Conservation (phyloP, 1,140 invertebrate genomes). For the Eriocheir sinensis region DNA sequence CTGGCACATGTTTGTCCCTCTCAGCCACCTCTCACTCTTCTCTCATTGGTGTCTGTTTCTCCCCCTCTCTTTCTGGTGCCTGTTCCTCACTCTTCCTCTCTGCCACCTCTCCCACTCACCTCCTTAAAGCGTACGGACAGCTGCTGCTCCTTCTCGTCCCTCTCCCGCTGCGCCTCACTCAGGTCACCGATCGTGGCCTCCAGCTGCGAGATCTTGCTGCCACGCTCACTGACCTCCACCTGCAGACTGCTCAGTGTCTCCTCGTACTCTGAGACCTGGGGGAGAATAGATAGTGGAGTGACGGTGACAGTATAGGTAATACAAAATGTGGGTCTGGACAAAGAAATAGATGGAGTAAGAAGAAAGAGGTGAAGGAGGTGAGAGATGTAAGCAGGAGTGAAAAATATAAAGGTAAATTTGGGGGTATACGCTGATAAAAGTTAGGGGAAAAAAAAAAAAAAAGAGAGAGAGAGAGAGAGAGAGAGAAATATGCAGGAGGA, state of each 20-base stretch:
- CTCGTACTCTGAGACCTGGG: slow-evolving; percentile 42
- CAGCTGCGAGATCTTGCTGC: background rate
- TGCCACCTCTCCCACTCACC: background rate
- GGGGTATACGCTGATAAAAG: background rate
- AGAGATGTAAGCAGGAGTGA: background rate
- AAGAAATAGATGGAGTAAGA: background rate
- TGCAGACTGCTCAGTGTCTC: background rate
- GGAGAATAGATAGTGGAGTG: background rate
- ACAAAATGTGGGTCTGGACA: background rate
- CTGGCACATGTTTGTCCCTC: background rate
- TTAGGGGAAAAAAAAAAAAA: background rate
- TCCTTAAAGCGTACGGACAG: background rate
- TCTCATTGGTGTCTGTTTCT: background rate
- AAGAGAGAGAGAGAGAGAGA: background rate
- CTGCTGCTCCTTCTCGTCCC: background rate
- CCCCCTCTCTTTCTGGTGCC: background rate
- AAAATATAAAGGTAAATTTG: background rate
- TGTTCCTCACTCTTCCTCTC: slow-evolving; percentile 18
- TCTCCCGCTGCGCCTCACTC: background rate
- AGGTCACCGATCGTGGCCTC: background rate
- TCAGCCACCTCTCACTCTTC: background rate
- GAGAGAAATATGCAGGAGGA: background rate
- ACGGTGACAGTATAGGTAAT: background rate
- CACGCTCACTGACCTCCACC: background rate
- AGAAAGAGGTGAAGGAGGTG: background rate